phyloP scores from a whole-genome alignment of 1,140 invertebrate genomes.

The Goniozus legneri region DNA sequence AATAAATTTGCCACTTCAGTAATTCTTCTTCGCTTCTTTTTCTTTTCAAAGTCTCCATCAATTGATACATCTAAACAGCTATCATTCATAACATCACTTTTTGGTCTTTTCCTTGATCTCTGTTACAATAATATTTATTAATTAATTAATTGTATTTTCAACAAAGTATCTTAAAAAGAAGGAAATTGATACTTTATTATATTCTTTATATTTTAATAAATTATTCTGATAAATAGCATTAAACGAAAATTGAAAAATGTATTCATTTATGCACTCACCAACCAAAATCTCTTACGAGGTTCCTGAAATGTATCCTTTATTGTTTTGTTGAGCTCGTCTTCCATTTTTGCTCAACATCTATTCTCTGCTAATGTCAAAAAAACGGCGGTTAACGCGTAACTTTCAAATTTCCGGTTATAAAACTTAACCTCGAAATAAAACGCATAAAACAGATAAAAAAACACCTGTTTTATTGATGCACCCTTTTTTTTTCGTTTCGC shows the following conservation, averaged over 20 bases:
- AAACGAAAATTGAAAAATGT: neutral
- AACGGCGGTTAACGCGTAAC: too few relatives aligned
- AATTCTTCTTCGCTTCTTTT: constrained; percentile 44
- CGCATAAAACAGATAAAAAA: too few relatives aligned
- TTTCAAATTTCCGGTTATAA: too few relatives aligned
- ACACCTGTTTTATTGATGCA: too few relatives aligned
- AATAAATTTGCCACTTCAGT: constrained; percentile 45
- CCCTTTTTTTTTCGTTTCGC: too few relatives aligned
- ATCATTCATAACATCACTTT: constrained; percentile 44
- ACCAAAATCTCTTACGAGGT: constrained; percentile 45
- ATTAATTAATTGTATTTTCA: neutral
- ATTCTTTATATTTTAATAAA: neutral
- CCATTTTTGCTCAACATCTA: too few relatives aligned
- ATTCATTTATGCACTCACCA: constrained; percentile 40
- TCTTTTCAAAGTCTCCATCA: constrained; percentile 35
- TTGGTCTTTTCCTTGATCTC: constrained; percentile 47
- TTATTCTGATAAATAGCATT: neutral
- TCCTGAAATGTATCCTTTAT: constrained; percentile 43
- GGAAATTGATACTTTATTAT: neutral
- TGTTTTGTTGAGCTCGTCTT: constrained; percentile 33
- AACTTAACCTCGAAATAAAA: too few relatives aligned
- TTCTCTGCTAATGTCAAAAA: too few relatives aligned
- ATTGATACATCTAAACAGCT: constrained; percentile 45
- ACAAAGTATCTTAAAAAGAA: neutral
- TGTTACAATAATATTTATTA: constrained; percentile 12